A percentile compares a stretch with the other conserved stretches of the same genome.
Conservation (phyloP, 1,140 invertebrate genomes). For the Gryon sp. region DNA sequence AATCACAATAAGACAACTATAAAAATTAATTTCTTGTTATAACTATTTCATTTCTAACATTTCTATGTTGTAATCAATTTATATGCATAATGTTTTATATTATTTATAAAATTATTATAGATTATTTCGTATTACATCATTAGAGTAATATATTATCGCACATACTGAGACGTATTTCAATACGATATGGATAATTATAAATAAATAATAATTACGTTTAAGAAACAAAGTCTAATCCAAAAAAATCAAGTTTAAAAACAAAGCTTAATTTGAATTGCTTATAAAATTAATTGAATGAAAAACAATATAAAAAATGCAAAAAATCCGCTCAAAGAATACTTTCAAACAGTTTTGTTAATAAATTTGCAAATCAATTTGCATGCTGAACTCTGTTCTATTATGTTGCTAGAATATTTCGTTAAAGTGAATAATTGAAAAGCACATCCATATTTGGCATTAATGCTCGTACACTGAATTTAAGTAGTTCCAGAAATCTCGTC, state of each 20-base stretch:
- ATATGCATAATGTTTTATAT: not conserved
- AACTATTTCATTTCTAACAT: no score
- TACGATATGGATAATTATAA: no score
- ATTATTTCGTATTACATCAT: constrained; percentile 11
- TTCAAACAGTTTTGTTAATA: no score
- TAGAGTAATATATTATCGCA: constrained; percentile 3
- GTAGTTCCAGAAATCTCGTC: constrained; percentile 22
- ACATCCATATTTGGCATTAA: no score
- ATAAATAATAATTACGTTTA: no score
- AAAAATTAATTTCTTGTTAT: constrained; percentile 30
- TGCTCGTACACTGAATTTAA: no score
- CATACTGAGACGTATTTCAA: not conserved
- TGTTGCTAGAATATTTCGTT: no score
- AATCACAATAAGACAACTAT: not conserved
- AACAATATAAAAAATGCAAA: constrained; percentile 1
- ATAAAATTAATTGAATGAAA: constrained; percentile 8
- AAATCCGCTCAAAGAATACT: no score
- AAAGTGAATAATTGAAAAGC: no score
- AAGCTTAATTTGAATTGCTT: no score
- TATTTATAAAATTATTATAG: not conserved
- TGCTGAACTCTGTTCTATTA: no score
- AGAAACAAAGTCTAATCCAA: not conserved
- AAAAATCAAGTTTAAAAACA: not conserved
- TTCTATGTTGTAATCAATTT: not conserved
- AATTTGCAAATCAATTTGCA: no score